Evolutionary conservation across 30 jellyfish, hydroid and myxozoan genomes (phyloP).

Genomic region (Pelagia noctiluca): DNA sequence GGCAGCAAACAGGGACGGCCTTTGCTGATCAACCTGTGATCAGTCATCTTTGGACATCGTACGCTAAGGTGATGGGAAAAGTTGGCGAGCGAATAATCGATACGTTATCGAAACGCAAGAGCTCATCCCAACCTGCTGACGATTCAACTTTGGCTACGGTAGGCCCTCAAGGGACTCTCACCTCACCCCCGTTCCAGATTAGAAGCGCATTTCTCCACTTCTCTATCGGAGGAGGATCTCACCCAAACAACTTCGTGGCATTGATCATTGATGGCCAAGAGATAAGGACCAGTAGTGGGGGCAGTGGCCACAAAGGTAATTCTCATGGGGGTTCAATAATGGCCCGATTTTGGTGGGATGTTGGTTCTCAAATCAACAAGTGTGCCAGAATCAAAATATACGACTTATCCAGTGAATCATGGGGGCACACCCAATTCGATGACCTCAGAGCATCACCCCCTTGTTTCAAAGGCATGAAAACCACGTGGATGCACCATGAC

Average conservation of each 20-base stretch:
- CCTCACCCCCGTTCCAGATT: conserved; percentile 56
- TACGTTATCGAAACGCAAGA: conserved; percentile 13
- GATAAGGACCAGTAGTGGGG: conserved; percentile 20
- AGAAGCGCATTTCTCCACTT: conserved; percentile 43
- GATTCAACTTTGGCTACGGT: conserved; percentile 6
- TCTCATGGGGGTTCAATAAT: conserved; percentile 9
- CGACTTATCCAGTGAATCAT: conserved; percentile 12
- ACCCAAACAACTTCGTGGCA: conserved; percentile 24
- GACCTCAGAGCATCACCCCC: conserved; percentile 65
- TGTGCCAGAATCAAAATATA: conserved; percentile 42
- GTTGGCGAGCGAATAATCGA: conserved; percentile 42
- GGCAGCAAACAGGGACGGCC: conserved; percentile 54
- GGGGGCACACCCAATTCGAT: conserved; percentile 44
- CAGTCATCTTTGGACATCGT: conserved; percentile 6
- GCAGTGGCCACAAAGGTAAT: neutral
- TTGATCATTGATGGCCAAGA: conserved; percentile 31
- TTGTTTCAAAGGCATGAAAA: conserved; percentile 47
- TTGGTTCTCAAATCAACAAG: conserved; percentile 16
- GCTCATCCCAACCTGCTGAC: neutral
- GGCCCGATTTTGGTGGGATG: conserved; percentile 64
- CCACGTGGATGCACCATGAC: conserved; percentile 7
- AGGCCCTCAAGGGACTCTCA: conserved; percentile 43
- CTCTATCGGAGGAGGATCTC: conserved; percentile 53
- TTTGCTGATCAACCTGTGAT: conserved; percentile 23
- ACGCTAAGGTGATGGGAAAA: conserved; percentile 7